phyloP scores from a whole-genome alignment of 2,797 vertebrate genomes.

The Orientallactaga sibirica region DNA sequence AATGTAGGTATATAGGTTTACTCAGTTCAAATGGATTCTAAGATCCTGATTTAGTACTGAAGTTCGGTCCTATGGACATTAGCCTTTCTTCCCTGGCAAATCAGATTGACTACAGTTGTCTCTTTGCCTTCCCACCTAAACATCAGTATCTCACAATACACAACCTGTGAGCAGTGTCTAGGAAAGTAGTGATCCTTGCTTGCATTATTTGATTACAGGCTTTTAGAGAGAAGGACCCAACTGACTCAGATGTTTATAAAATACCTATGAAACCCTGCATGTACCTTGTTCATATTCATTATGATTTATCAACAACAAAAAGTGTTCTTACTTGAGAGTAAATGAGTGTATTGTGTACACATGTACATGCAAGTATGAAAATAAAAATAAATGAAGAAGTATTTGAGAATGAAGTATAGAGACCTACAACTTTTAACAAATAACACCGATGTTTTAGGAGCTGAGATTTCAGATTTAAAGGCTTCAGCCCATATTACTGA shows the following conservation, averaged over 20 bases:
- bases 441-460: slow-evolving; percentile 58
- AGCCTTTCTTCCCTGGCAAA: slow-evolving; percentile 99
- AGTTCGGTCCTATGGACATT: slow-evolving; percentile 96
- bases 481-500: slow-evolving; percentile 61
- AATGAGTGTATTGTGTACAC: background rate
- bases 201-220: slow-evolving; percentile 71
- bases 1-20: too few species aligned
- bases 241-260: slow-evolving; percentile 90
- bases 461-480: slow-evolving; percentile 67
- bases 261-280: slow-evolving; percentile 84
- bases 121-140: slow-evolving; percentile 96
- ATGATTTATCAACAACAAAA: slow-evolving; percentile 91
- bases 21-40: slow-evolving; percentile 91
- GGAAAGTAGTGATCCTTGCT: slow-evolving; percentile 91
- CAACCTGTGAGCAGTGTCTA: slow-evolving; percentile 94
- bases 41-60: slow-evolving; percentile 97
- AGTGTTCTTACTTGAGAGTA: slow-evolving; percentile 90
- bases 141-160: slow-evolving; percentile 94
- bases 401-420: slow-evolving; percentile 70
- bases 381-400: slow-evolving; percentile 78
- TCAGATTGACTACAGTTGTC: slow-evolving; percentile 97
- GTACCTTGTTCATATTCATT: slow-evolving; percentile 88
- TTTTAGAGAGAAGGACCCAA: slow-evolving; percentile 87
- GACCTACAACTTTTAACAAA: slow-evolving; percentile 65
- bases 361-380: slow-evolving; percentile 74